These are phyloP conservation scores for Epizoanthus rinbou DNA, from an alignment of 92 coral and sea anemone genomes.

Conservation along the genomic window DNA sequence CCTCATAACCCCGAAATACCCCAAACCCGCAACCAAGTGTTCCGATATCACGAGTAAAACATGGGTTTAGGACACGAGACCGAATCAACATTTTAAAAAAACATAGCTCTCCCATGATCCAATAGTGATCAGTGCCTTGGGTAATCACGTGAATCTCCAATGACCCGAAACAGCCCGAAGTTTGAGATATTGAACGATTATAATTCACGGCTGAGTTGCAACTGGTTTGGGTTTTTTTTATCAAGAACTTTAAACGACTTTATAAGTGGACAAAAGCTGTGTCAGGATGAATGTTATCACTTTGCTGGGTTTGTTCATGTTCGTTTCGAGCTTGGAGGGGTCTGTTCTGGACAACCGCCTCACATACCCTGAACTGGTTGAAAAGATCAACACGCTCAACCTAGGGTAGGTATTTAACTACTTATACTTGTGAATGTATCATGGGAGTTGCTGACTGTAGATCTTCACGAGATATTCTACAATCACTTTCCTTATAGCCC, in stretches of 20 bases:
- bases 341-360: constrained; percentile 15
- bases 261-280: background rate
- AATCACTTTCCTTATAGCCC: too few species aligned
- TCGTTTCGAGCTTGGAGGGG: background rate
- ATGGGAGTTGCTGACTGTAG: too few species aligned
- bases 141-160: background rate
- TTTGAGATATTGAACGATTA: background rate
- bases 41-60: constrained; percentile 3
- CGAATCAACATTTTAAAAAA: too few species aligned
- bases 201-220: background rate
- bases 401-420: constrained; percentile 59
- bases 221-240: background rate
- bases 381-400: constrained; percentile 61
- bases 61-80: background rate
- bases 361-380: constrained; percentile 50
- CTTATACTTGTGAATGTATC: too few species aligned
- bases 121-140: background rate
- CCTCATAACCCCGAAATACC: background rate
- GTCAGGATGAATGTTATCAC: background rate
- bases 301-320: background rate
- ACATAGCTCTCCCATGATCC: background rate
- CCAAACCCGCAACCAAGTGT: background rate
- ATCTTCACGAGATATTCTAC: too few species aligned
- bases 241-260: background rate
- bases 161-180: background rate